phyloP scores from a whole-genome alignment of 1,140 invertebrate genomes.

The Drosophila kikkawai region DNA sequence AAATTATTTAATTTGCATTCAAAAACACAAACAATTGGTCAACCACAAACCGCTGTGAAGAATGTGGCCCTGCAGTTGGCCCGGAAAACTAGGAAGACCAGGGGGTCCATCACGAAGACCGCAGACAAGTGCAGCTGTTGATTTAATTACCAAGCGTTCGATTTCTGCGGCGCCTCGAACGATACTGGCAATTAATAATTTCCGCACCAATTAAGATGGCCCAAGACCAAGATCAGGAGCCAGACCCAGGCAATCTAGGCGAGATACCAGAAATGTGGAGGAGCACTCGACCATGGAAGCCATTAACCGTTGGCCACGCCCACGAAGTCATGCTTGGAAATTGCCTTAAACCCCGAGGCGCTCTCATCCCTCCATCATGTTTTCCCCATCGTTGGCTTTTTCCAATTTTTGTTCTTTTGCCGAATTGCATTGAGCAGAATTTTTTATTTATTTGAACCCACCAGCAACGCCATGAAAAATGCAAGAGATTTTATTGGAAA shows the following conservation, averaged over 20 bases:
- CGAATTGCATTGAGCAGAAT: conserved; percentile 18
- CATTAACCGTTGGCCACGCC: conserved; percentile 4
- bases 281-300: conserved; percentile 42
- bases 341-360: background rate
- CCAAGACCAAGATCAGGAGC: conserved; percentile 44
- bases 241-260: conserved; percentile 32
- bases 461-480: conserved; percentile 24
- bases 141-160: conserved; percentile 47
- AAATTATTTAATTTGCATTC: conserved; percentile 4
- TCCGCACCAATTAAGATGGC: conserved; percentile 75
- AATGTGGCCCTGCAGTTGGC: conserved; percentile 9
- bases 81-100: background rate
- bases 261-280: conserved; percentile 19
- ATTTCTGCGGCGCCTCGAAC: conserved; percentile 49
- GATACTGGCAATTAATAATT: conserved; percentile 76
- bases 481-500: conserved; percentile 17
- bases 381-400: conserved; percentile 12
- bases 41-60: conserved; percentile 16
- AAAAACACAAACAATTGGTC: conserved; percentile 5
- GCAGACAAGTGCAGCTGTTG: conserved; percentile 24
- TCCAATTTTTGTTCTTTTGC: conserved; percentile 49
- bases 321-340: conserved; percentile 9
- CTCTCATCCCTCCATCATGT: background rate
- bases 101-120: conserved; percentile 7
- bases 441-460: conserved; percentile 49